phyloP scores from a whole-genome alignment of 2,888 invertebrate genomes.

The Drosophila subsilvestris region DNA sequence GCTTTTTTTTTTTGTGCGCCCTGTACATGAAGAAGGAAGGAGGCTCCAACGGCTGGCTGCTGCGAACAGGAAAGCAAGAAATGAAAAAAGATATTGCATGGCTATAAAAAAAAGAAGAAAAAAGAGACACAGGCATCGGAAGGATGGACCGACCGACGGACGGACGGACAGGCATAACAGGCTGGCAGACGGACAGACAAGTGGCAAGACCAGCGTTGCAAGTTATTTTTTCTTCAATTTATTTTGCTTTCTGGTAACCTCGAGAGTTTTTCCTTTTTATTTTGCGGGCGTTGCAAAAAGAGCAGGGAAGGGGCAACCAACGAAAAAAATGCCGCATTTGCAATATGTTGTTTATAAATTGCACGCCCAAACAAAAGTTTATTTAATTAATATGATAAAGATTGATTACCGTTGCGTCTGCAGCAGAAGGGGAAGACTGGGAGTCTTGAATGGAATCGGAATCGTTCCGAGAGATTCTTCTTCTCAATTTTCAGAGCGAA shows the following conservation, averaged over 20 bases:
- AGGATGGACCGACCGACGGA: constrained; percentile 24
- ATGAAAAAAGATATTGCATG: constrained; percentile 54
- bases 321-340: constrained; percentile 23
- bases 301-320: neutral
- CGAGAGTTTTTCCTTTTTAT: constrained; percentile 43
- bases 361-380: neutral
- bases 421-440: neutral
- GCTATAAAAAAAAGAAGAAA: constrained; percentile 53
- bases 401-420: neutral
- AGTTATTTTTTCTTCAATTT: constrained; percentile 62
- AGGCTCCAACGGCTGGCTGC: constrained; percentile 32
- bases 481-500: neutral
- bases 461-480: neutral
- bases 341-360: constrained; percentile 17
- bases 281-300: constrained; percentile 44
- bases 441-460: neutral
- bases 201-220: constrained; percentile 77
- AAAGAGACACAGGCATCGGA: constrained; percentile 37
- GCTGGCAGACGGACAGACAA: constrained; percentile 64
- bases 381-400: neutral
- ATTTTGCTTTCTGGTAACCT: constrained; percentile 25
- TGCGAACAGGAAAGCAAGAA: constrained; percentile 55
- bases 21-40: constrained; percentile 50
- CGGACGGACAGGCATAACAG: constrained; percentile 51
- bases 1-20: constrained; percentile 56